A percentile compares a stretch with the other conserved stretches of the same genome.
Conservation (phyloP, 2,797 vertebrate genomes). For the Enteromius thamalakanensis region DNA sequence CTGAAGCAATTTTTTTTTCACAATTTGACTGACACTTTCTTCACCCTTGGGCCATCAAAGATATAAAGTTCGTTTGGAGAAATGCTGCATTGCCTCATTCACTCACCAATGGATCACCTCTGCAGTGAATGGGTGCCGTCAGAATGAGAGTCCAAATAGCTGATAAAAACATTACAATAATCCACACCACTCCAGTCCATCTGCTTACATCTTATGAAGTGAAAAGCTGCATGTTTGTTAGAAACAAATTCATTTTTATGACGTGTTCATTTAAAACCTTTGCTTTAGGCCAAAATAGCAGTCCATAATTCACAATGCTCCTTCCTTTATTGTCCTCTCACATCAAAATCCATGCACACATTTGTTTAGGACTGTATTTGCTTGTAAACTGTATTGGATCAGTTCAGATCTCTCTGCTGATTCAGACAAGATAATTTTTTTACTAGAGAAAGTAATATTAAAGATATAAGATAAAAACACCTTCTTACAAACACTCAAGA, state of each 20-base stretch:
- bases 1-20: neutral
- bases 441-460: neutral
- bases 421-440: neutral
- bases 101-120: neutral
- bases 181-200: neutral
- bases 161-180: neutral
- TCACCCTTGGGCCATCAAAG: neutral
- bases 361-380: neutral
- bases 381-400: neutral
- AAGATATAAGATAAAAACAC: neutral
- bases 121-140: neutral
- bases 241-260: neutral
- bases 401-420: neutral
- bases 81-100: neutral
- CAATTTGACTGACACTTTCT: neutral
- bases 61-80: neutral
- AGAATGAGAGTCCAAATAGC: neutral
- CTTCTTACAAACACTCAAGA: neutral
- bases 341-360: neutral
- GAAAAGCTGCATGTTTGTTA: neutral
- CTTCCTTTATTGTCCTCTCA: neutral
- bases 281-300: neutral
- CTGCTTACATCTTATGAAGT: neutral
- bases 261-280: neutral
- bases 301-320: neutral